These are phyloP conservation scores for Hippoglossus stenolepis DNA, from an alignment of 2,113 vertebrate species.

Conservation along the genomic window DNA sequence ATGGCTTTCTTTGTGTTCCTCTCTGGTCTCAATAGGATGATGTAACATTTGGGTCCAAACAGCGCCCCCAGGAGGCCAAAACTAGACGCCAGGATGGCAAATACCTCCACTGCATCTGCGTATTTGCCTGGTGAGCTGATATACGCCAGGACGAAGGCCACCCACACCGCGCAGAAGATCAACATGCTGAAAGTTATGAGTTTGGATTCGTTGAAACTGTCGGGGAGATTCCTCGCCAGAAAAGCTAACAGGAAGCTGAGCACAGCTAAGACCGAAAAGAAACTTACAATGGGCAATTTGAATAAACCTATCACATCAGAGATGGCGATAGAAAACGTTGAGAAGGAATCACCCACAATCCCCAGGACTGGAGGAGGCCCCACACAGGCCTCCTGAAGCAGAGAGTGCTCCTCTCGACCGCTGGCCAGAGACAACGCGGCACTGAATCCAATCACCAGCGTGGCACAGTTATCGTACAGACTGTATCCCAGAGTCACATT, in stretches of 20 bases:
- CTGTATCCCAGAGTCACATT: slow-evolving; percentile 74
- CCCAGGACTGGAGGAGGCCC: slow-evolving; percentile 69
- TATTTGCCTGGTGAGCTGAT: slow-evolving; percentile 80
- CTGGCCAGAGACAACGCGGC: slow-evolving; percentile 69
- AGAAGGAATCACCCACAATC: slow-evolving; percentile 76
- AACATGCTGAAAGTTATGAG: slow-evolving; percentile 80
- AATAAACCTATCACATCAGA: slow-evolving; percentile 74
- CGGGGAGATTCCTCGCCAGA: slow-evolving; percentile 72
- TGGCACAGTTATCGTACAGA: slow-evolving; percentile 72
- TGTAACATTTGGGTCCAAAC: slow-evolving; percentile 81
- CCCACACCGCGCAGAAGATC: slow-evolving; percentile 77
- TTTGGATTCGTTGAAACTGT: slow-evolving; percentile 61
- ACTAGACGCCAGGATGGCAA: slow-evolving; percentile 78
- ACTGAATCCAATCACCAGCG: slow-evolving; percentile 66
- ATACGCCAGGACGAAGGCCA: slow-evolving; percentile 77
- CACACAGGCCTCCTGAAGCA: slow-evolving; percentile 47
- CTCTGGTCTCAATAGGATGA: slow-evolving; percentile 78
- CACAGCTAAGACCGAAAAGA: background rate
- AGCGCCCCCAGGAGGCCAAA: slow-evolving; percentile 75
- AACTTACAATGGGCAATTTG: slow-evolving; percentile 73
- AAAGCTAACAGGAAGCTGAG: slow-evolving; percentile 61
- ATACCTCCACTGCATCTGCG: slow-evolving; percentile 80
- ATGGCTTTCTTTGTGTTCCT: slow-evolving; percentile 78
- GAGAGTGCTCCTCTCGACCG: slow-evolving; percentile 52
- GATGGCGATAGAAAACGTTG: slow-evolving; percentile 73